phyloP scores from a whole-genome alignment of 2,113 vertebrate genomes.

The Barnardius zonarius region DNA sequence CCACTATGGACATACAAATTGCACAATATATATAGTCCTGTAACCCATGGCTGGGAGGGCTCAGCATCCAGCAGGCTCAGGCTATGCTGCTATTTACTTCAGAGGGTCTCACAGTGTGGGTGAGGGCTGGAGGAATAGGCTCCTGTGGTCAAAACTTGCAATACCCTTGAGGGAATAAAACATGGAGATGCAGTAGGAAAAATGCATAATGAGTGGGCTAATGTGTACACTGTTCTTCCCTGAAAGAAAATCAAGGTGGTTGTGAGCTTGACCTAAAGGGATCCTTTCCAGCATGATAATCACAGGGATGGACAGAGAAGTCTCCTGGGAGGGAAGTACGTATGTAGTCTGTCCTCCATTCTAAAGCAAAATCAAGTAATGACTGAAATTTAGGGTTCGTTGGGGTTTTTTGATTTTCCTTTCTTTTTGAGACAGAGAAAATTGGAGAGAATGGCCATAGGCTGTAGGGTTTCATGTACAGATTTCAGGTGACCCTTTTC shows the following conservation, averaged over 20 bases:
- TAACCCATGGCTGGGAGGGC: not conserved
- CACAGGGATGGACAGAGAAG: not conserved
- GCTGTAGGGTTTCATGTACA: not conserved
- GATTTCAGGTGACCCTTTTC: not conserved
- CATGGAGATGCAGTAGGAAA: not conserved
- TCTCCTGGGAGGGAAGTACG: not conserved
- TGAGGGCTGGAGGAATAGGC: not conserved
- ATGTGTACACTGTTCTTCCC: not conserved
- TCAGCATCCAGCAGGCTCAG: not conserved
- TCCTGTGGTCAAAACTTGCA: not conserved
- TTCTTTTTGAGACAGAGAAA: not conserved
- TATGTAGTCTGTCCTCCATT: not conserved
- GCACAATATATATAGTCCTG: not conserved
- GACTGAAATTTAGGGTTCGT: not conserved
- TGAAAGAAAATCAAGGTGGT: not conserved
- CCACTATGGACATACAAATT: not conserved
- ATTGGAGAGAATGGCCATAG: not conserved
- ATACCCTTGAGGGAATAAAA: not conserved
- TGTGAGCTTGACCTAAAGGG: constrained; percentile 12
- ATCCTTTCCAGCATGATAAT: not conserved
- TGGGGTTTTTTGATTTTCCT: not conserved
- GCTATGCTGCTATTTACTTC: not conserved
- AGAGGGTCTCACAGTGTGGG: not conserved
- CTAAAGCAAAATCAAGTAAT: not conserved
- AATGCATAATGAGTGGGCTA: not conserved